Evolutionary conservation across 92 coral and sea anemone species (phyloP).

Genomic region (Zoanthus gigantus): DNA sequence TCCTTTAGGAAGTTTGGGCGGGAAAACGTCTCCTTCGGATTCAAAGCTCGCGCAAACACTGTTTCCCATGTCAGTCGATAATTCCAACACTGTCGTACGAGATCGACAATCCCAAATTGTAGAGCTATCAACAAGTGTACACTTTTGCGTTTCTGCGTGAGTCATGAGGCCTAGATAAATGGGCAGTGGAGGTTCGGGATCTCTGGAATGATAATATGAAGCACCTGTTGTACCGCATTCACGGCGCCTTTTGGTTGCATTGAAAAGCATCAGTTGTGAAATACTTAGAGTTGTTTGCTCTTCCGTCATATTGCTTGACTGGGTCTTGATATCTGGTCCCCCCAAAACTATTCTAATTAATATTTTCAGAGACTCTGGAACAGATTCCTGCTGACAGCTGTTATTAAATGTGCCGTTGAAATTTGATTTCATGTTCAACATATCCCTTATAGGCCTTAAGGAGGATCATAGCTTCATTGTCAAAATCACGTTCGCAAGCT

Average conservation of each 20-base stretch:
- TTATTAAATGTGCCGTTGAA: too few relatives aligned
- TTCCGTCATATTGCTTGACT: slow-evolving; percentile 35
- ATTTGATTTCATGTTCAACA: too few relatives aligned
- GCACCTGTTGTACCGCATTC: too few relatives aligned
- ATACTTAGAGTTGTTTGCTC: slow-evolving; percentile 42
- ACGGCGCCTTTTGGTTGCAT: too few relatives aligned
- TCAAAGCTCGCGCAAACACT: slow-evolving; percentile 59
- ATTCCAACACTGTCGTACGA: slow-evolving; percentile 68
- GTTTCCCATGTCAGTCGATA: slow-evolving; percentile 78
- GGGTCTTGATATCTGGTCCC: slow-evolving; percentile 65
- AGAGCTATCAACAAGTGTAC: slow-evolving; percentile 31
- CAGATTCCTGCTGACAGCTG: too few relatives aligned
- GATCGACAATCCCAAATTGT: slow-evolving; percentile 68
- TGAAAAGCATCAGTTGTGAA: slow-evolving; percentile 42
- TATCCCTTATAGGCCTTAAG: too few relatives aligned
- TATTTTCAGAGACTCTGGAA: too few relatives aligned
- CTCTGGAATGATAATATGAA: too few relatives aligned
- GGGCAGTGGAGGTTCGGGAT: too few relatives aligned
- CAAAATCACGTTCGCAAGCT: slow-evolving; percentile 66
- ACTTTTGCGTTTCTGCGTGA: background rate
- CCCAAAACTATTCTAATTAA: background rate
- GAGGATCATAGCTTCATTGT: background rate
- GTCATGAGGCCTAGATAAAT: too few relatives aligned
- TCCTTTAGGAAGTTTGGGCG: slow-evolving; percentile 47
- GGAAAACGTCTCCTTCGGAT: slow-evolving; percentile 70